Percentiles rank a stretch among this genome's conserved stretches.
Conservation (phyloP, 2,113 vertebrate species). For the Cheirogaleus medius region DNA sequence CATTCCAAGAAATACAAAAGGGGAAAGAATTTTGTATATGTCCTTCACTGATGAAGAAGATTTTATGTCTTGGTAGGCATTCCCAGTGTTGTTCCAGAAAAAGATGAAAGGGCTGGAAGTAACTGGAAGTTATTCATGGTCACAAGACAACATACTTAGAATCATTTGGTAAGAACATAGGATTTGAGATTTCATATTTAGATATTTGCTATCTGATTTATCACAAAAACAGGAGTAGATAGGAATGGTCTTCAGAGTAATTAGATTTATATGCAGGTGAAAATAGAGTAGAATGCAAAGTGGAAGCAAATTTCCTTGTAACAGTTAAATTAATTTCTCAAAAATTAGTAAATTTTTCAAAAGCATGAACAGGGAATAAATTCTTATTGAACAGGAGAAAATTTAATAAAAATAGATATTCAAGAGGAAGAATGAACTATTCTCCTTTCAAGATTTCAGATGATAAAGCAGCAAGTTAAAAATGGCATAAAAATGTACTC, state of each 20-base stretch:
- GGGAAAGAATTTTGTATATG: not conserved
- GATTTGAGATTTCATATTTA: not conserved
- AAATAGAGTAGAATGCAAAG: not conserved
- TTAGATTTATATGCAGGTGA: not conserved
- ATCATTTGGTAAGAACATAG: not conserved
- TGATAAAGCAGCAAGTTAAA: not conserved
- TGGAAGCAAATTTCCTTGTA: not conserved
- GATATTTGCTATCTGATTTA: not conserved
- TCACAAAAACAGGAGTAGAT: not conserved
- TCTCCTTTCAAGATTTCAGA: constrained; percentile 1
- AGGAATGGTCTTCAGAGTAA: not conserved
- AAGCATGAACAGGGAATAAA: not conserved
- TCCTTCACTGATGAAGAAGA: not conserved
- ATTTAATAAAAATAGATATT: not conserved
- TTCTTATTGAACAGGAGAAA: not conserved
- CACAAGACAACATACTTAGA: not conserved
- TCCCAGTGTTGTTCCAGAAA: not conserved
- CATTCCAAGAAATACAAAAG: not conserved
- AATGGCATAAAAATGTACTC: not conserved
- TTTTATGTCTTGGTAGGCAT: not conserved
- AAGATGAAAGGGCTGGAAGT: not conserved
- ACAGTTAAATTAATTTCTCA: not conserved
- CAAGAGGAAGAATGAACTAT: not conserved
- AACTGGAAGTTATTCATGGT: not conserved
- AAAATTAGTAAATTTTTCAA: not conserved